Base-by-base conservation (phyloP, 2,888 invertebrate species). In the Pomacea canaliculata region DNA sequence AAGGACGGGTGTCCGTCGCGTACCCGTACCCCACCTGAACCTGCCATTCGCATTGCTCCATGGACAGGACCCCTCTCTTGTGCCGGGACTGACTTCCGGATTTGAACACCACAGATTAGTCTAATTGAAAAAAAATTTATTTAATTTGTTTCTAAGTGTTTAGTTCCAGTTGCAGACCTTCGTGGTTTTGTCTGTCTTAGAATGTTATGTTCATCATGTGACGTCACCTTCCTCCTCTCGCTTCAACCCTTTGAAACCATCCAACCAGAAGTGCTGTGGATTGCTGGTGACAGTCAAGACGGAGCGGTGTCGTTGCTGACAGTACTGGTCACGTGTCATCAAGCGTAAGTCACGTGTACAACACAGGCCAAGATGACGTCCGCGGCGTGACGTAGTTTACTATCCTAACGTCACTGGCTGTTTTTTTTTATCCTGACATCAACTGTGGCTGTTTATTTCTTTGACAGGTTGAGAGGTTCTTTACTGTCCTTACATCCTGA, bases 331-430 rank as follows among this genome's bases (percentile, higher is more conserved):
- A 23, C 23, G 23, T 37, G 37, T 5, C 37, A 3, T 37, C 37
- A 37, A 37, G 37, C 37, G 37, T 37, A 5, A 37, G 37, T 37
- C 37, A 5, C 37, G 5, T 37, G 10, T 70, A 70, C 56, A 59
- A 70, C 70, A 59, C 70, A 70, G 56, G 10, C 18, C 70, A 27
- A 59, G 12, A 27, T n/a, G 23, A 18, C 59, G 70, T 70, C 49
- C 59, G 70, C 27, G 56, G 9, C 56, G 16, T 7, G 27, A 23
- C 49, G 10, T 13, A 13, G 51, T 70, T 59, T 59, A 70, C 56
- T 70, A 27, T n/a, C 37, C 10, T 7, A 13, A 70, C 56, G 70
- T 59, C 56, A 59, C 51, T 70, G 13, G 23, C 51, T 3, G 37
- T 37, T 37, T 0, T 5, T 37, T 37, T 3, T 37, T 37, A 37